Base-by-base conservation (phyloP, 2,113 vertebrate genomes). In the Rhabdomys dilectus region DNA sequence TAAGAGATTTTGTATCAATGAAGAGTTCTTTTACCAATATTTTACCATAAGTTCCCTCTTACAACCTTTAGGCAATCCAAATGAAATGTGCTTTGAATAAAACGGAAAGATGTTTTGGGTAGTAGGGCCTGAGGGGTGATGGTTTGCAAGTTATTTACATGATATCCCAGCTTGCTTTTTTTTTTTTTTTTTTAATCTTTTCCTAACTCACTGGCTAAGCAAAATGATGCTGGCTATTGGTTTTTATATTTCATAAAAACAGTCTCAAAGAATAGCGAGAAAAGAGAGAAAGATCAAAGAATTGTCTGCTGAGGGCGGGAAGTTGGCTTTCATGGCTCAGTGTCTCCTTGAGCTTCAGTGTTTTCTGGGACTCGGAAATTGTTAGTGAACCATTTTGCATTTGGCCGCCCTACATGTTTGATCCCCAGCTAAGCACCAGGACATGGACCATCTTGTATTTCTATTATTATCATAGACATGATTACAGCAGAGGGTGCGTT, bases 121-220 rank as follows among this genome's bases (percentile, higher is more conserved):
- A 17, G 45, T 77, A 26, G 78, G 36, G 34, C 70, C n/a, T 42
- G 5, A 42, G 17, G 31, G 10, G 42, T 42, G n/a, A 53, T 76
- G 34, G 53, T 98, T 94, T 96, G 92, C 95, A 91, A 91, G 11
- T 92, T 89, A 95, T 97, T 97, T 96, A 80, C 96, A 81, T 96
- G 51, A 36, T 78, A n/a, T 62, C 6, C 36, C 70, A 66, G 24
- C 62, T 58, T 96, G 88, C 88, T 95, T 94, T 51, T 34, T 86
- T 95, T 86, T 82, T 77, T n/a, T 56, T 56, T 95, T 94, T 66
- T 26, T 90, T 95, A 58, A 91, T 91, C 91, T 97, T 89, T 85
- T 81, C n/a, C 7, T 34, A 78, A 77, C 66, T 92, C 88, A 70
- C 10, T 5, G 42, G 48, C 78, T 96, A 51, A 97, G 82, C 97